A percentile compares a stretch with the other conserved stretches of the same genome.
Evolutionary conservation across 2,797 vertebrate species (phyloP).

Genomic region (Moxostoma hubbsi): DNA sequence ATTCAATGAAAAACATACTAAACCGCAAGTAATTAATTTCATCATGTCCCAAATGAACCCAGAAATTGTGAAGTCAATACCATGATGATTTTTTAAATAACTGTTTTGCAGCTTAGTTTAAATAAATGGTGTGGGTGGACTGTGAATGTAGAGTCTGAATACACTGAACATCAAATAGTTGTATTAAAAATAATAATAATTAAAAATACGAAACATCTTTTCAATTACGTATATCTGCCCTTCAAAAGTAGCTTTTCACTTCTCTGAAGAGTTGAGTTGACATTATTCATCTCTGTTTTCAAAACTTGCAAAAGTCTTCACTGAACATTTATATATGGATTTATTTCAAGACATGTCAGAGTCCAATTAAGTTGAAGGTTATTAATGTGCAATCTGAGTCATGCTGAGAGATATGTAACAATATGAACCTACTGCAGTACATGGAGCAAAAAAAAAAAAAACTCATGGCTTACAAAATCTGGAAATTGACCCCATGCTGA

Average conservation of each 20-base stretch:
- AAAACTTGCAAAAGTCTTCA: background rate
- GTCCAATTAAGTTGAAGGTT: slow-evolving; percentile 16
- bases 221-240: too few species aligned
- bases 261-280: too few species aligned
- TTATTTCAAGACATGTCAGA: background rate
- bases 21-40: too few species aligned
- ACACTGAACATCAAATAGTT: too few species aligned
- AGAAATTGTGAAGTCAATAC: background rate
- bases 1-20: too few species aligned
- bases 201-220: background rate
- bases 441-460: background rate
- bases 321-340: background rate
- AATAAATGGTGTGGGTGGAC: background rate
- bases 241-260: too few species aligned
- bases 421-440: background rate
- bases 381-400: background rate
- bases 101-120: background rate
- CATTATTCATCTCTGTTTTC: background rate
- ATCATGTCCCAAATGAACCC: too few species aligned
- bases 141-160: background rate
- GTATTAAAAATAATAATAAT: background rate
- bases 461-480: background rate
- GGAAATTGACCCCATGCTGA: slow-evolving; percentile 9
- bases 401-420: background rate
- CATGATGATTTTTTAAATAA: background rate